phyloP scores from a whole-genome alignment of 2,113 vertebrate genomes.

The Hucho hucho region DNA sequence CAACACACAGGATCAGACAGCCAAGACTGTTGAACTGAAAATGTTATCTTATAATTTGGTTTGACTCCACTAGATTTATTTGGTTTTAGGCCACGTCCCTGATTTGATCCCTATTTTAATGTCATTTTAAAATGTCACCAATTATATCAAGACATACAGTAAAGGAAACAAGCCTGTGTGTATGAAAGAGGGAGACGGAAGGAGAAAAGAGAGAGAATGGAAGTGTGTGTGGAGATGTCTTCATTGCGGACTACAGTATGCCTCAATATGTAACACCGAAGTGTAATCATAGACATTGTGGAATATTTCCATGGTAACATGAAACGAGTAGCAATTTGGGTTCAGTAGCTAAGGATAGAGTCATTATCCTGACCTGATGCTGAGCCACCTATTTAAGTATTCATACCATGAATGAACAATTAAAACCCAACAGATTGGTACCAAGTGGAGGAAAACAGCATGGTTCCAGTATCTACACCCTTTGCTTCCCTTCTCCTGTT shows the following conservation, averaged over 20 bases:
- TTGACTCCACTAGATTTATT: too few relatives aligned
- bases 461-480: conserved; percentile 26
- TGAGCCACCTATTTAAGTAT: conserved; percentile 75
- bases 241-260: neutral
- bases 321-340: conserved; percentile 72
- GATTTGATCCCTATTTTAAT: too few relatives aligned
- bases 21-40: too few relatives aligned
- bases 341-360: conserved; percentile 71
- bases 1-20: too few relatives aligned
- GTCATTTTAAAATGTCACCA: too few relatives aligned
- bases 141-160: too few relatives aligned
- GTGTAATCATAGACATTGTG: conserved; percentile 69
- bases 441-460: conserved; percentile 43
- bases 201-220: neutral
- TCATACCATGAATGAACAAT: conserved; percentile 76
- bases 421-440: conserved; percentile 64
- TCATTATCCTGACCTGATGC: conserved; percentile 58
- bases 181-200: too few relatives aligned
- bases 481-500: conserved; percentile 28
- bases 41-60: too few relatives aligned
- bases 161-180: too few relatives aligned
- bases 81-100: too few relatives aligned
- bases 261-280: conserved; percentile 45
- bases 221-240: conserved; percentile 8
- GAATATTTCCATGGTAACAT: conserved; percentile 75